Conservation (phyloP, 2,888 invertebrate species). For the Microplitis deprimator region DNA sequence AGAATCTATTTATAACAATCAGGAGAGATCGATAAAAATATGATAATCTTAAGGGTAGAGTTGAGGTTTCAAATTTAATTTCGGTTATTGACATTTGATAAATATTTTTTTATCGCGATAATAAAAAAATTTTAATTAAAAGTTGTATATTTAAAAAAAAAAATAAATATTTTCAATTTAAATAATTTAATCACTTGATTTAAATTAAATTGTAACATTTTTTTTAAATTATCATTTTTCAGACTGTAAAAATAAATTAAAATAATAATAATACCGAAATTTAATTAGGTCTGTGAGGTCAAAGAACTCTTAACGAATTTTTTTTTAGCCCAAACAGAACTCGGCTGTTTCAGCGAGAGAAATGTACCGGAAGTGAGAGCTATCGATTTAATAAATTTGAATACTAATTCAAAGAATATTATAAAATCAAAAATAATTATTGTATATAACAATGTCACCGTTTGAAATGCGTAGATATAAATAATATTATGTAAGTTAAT, state of each 20-base stretch:
- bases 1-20: background rate
- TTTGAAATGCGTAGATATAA: background rate
- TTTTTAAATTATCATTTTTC: no score
- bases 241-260: no score
- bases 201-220: no score
- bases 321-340: no score
- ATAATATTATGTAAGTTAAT: background rate
- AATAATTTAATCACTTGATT: no score
- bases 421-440: background rate
- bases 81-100: no score
- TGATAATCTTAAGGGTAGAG: no score
- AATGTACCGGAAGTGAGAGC: background rate
- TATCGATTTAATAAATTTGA: background rate
- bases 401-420: background rate
- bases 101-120: no score
- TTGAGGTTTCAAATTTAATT: no score
- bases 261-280: background rate
- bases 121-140: no score
- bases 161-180: no score
- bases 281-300: background rate
- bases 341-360: background rate
- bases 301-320: background rate
- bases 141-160: no score
- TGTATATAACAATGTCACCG: background rate
- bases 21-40: background rate